Evolutionary conservation across 2,113 vertebrate genomes (phyloP).

Genomic region (Oncorhynchus masou): DNA sequence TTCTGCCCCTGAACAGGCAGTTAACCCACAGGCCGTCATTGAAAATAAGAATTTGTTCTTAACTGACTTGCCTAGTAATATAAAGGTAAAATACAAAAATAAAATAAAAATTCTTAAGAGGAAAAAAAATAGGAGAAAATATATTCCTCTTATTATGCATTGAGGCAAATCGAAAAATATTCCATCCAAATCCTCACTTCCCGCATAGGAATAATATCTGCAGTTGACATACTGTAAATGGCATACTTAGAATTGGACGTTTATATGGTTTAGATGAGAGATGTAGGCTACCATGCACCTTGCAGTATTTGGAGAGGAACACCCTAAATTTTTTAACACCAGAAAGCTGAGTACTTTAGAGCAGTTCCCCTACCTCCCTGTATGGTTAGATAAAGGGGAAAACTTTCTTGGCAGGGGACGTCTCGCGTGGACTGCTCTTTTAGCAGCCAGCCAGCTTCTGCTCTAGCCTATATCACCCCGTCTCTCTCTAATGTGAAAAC

Average conservation of each 20-base stretch:
- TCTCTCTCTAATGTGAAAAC: conserved; percentile 81
- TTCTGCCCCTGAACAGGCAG: too few species aligned
- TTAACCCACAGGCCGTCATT: too few species aligned
- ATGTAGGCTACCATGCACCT: conserved; percentile 18
- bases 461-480: conserved; percentile 34
- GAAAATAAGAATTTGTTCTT: too few species aligned
- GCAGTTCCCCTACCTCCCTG: conserved; percentile 30
- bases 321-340: conserved; percentile 8
- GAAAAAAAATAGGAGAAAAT: background rate
- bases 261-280: background rate
- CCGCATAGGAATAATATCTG: background rate
- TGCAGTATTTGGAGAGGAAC: conserved; percentile 38
- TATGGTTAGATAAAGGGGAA: conserved; percentile 58
- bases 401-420: conserved; percentile 76
- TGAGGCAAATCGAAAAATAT: too few species aligned
- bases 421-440: conserved; percentile 63
- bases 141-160: too few species aligned
- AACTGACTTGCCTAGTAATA: too few species aligned
- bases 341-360: conserved; percentile 3
- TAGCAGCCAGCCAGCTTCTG: conserved; percentile 52
- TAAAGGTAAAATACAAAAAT: too few species aligned
- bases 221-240: conserved; percentile 7
- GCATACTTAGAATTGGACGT: background rate
- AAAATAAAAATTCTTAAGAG: too few species aligned
- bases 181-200: too few species aligned